Conservation (phyloP, 23 tunicate species). For the Aplidium turbinatum region DNA sequence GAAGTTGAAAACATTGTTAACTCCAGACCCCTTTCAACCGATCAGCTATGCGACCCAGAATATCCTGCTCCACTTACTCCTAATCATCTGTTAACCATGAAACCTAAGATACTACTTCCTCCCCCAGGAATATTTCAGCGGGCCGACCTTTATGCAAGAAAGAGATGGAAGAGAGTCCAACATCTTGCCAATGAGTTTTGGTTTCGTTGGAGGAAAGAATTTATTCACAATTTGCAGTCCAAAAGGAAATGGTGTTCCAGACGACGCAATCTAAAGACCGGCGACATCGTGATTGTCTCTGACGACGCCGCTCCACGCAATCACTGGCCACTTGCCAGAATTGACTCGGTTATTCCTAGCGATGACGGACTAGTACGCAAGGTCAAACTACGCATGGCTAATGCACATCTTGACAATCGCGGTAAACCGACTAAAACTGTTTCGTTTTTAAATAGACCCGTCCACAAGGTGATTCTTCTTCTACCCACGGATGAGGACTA, state of each 20-base stretch:
- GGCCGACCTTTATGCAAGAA: slow-evolving; percentile 10
- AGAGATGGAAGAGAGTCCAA: slow-evolving; percentile 25
- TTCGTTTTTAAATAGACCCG: not conserved
- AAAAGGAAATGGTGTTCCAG: not conserved
- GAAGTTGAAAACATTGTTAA: slow-evolving; percentile 37
- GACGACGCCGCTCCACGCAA: slow-evolving; percentile 6
- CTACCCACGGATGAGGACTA: no score
- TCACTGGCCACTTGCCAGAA: slow-evolving; percentile 9
- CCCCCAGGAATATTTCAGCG: slow-evolving; percentile 22
- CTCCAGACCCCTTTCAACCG: slow-evolving; percentile 7
- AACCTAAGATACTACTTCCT: slow-evolving; percentile 17
- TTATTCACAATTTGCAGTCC: slow-evolving; percentile 1
- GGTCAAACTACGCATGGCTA: not conserved
- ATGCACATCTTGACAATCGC: not conserved
- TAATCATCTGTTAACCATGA: slow-evolving; percentile 30
- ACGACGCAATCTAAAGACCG: slow-evolving; percentile 3
- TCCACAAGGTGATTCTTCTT: slow-evolving; percentile 32
- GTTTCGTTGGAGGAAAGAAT: slow-evolving; percentile 30
- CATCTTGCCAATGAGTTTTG: slow-evolving; percentile 30
- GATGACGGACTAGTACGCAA: slow-evolving; percentile 23
- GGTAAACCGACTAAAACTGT: not conserved
- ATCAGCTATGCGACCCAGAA: not conserved
- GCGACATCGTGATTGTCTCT: slow-evolving; percentile 12
- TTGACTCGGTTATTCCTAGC: not conserved
- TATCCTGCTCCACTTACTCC: slow-evolving; percentile 34